These are phyloP conservation scores for Pachycephus smyrnensis DNA, from an alignment of 2,888 invertebrate genomes.

Conservation along the genomic window DNA sequence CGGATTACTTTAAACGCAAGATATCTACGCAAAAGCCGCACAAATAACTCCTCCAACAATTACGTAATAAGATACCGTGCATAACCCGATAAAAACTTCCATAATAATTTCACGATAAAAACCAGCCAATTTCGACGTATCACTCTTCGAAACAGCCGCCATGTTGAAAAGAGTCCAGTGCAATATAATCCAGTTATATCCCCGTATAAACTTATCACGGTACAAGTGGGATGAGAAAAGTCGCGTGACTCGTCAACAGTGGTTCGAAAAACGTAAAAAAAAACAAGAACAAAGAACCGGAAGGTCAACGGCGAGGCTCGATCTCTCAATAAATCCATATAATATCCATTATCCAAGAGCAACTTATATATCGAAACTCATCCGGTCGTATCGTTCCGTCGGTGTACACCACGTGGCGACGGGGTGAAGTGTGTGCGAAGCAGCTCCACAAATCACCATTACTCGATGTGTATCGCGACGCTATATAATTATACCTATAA, in stretches of 20 bases:
- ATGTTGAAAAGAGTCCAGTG: neutral
- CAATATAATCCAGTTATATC: neutral
- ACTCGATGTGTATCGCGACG: constrained; percentile 66
- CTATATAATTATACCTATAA: constrained; percentile 66
- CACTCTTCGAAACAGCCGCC: neutral
- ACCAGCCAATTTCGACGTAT: neutral
- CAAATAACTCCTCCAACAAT: neutral
- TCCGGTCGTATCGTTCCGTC: neutral
- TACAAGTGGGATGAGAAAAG: neutral
- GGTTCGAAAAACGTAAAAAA: neutral
- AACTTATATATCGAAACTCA: neutral
- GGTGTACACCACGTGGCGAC: constrained; percentile 31
- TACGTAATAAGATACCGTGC: neutral
- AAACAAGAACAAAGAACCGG: too few relatives aligned
- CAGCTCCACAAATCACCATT: constrained; percentile 66
- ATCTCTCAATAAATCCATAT: neutral
- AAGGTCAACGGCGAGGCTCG: neutral
- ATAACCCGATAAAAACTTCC: neutral
- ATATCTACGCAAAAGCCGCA: neutral
- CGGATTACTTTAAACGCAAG: neutral
- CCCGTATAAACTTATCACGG: neutral
- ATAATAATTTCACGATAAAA: neutral
- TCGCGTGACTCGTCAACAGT: neutral
- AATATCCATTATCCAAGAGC: neutral
- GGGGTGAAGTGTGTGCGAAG: constrained; percentile 39